Conservation (phyloP, 2,797 vertebrate species). For the Gephyroberyx darwinii region DNA sequence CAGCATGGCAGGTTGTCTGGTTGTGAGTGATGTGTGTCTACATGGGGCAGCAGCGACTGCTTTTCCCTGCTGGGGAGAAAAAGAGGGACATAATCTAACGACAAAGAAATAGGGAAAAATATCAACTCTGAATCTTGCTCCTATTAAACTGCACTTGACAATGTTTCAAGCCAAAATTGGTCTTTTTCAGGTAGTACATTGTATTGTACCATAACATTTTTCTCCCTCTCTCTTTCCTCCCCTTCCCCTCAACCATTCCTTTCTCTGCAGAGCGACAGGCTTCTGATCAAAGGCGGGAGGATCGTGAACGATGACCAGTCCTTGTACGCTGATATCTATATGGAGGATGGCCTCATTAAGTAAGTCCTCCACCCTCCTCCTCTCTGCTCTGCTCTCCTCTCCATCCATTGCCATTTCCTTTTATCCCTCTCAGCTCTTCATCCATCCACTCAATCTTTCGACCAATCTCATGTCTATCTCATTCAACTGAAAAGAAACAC, state of each 20-base stretch:
- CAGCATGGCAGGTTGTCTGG: background rate
- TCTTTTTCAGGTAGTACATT: constrained; percentile 5
- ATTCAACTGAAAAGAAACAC: background rate
- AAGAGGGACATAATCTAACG: constrained; percentile 6
- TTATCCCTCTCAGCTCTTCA: background rate
- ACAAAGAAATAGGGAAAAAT: constrained; percentile 5
- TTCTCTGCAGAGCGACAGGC: constrained; percentile 90
- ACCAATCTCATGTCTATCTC: background rate
- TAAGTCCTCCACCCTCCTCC: constrained; percentile 73
- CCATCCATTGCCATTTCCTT: constrained; percentile 18
- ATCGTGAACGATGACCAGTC: constrained; percentile 99
- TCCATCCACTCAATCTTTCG: constrained; percentile 2
- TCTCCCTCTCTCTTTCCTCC: background rate
- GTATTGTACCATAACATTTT: background rate
- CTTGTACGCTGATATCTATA: constrained; percentile 95
- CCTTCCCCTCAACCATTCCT: background rate
- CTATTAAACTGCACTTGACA: constrained; percentile 5
- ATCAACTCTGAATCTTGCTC: background rate
- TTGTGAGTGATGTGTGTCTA: constrained; percentile 21
- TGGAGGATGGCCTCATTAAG: constrained; percentile 98
- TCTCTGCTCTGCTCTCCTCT: constrained; percentile 1
- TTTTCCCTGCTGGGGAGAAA: constrained; percentile 26
- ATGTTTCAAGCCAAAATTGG: constrained; percentile 1
- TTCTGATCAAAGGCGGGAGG: constrained; percentile 96
- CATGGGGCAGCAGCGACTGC: constrained; percentile 36